phyloP scores from a whole-genome alignment of 2,113 vertebrate species.

The Gallinago media region DNA sequence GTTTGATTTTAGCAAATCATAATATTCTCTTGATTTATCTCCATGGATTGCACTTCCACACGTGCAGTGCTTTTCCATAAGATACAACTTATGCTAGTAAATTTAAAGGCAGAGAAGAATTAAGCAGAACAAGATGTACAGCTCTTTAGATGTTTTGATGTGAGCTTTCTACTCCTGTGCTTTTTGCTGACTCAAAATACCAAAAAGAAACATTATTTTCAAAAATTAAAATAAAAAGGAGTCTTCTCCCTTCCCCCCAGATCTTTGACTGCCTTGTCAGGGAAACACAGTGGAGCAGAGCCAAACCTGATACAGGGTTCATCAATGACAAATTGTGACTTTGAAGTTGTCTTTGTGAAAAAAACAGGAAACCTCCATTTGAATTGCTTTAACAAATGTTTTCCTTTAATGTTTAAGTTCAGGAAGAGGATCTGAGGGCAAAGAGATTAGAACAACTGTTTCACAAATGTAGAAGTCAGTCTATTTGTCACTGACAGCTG shows the following conservation, averaged over 20 bases:
- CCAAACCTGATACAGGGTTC: neutral
- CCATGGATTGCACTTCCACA: neutral
- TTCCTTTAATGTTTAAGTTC: neutral
- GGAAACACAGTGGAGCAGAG: neutral
- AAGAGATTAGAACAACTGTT: neutral
- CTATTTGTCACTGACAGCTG: neutral
- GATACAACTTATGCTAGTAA: neutral
- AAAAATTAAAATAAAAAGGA: neutral
- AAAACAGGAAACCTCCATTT: neutral
- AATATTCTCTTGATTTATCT: neutral
- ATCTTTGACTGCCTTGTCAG: neutral
- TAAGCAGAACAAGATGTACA: neutral
- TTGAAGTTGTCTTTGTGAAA: neutral
- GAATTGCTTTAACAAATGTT: neutral
- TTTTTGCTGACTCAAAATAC: neutral
- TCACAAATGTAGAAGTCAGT: neutral
- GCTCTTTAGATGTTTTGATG: neutral
- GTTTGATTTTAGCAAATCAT: neutral
- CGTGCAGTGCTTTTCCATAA: neutral
- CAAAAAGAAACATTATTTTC: neutral
- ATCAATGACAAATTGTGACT: neutral
- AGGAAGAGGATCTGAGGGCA: neutral
- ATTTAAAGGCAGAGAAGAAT: neutral
- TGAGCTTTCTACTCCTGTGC: neutral
- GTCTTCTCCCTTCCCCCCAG: fast-evolving